Conservation (phyloP, 2,888 invertebrate genomes). For the Galerucella nymphaeae region DNA sequence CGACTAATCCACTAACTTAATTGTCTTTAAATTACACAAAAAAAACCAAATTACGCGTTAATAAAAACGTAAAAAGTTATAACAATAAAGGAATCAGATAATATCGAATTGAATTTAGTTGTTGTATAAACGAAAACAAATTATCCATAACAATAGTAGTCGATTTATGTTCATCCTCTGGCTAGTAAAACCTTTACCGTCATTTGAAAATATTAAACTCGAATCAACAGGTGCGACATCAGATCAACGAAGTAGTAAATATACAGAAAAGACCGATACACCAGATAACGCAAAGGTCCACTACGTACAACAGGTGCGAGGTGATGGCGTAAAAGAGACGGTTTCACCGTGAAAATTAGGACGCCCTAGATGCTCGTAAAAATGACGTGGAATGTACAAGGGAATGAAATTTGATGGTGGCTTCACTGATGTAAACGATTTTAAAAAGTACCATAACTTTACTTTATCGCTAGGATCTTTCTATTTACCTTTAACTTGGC, state of each 20-base stretch:
- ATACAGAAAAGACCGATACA: not conserved
- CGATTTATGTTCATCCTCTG: not conserved
- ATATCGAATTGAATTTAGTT: not conserved
- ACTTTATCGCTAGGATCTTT: conserved; percentile 13
- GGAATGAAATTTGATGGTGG: conserved; percentile 37
- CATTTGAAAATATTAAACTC: not conserved
- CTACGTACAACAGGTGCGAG: conserved; percentile 29
- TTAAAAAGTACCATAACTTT: conserved; percentile 14
- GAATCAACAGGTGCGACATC: conserved; percentile 31
- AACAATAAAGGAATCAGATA: not conserved
- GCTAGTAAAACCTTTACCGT: not conserved
- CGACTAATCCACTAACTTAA: too few relatives aligned
- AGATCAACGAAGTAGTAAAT: conserved; percentile 5
- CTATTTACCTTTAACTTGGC: conserved; percentile 4
- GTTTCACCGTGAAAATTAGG: conserved; percentile 38
- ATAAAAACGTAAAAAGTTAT: too few relatives aligned
- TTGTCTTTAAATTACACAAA: too few relatives aligned
- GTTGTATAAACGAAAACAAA: not conserved
- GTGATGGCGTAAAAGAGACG: conserved; percentile 15
- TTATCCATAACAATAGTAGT: not conserved
- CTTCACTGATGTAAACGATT: conserved; percentile 37
- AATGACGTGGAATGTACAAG: conserved; percentile 32
- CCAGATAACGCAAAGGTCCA: conserved; percentile 18
- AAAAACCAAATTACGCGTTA: too few relatives aligned
- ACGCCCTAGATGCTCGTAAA: conserved; percentile 42